These are phyloP conservation scores for Dendroctonus ponderosae DNA, from an alignment of 1,140 invertebrate genomes.

Conservation along the genomic window DNA sequence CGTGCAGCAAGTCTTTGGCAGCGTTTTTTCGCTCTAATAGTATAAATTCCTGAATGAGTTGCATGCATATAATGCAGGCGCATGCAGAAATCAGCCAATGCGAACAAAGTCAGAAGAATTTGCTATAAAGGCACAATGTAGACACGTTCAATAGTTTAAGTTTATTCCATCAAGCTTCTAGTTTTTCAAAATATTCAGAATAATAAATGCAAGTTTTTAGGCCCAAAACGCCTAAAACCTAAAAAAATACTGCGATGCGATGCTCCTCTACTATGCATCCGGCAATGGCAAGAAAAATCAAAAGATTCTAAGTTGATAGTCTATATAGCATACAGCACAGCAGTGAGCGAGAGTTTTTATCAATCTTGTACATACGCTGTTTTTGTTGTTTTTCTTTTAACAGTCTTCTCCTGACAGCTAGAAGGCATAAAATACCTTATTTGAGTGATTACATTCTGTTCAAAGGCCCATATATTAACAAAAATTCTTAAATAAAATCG, in stretches of 20 bases:
- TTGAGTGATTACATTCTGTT: neutral
- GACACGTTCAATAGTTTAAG: too few species aligned
- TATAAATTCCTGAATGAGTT: constrained; percentile 19
- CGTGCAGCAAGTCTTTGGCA: constrained; percentile 20
- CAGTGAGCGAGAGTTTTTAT: neutral
- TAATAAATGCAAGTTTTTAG: too few species aligned
- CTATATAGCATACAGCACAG: neutral
- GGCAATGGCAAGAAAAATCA: neutral
- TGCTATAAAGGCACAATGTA: too few species aligned
- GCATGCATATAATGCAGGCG: constrained; percentile 23
- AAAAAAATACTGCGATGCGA: constrained; percentile 2
- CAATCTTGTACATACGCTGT: constrained; percentile 25
- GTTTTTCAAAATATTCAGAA: too few species aligned
- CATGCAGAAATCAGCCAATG: constrained; percentile 11
- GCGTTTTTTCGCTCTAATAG: constrained; percentile 3
- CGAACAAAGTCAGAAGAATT: too few species aligned
- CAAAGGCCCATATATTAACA: too few species aligned
- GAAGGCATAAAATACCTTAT: constrained; percentile 32
- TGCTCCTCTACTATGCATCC: neutral
- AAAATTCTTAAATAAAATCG: neutral
- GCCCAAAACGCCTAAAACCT: neutral
- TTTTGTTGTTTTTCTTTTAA: constrained; percentile 34
- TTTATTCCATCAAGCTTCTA: too few species aligned
- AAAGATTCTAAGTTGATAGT: neutral
- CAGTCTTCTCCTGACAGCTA: constrained; percentile 34